Evolutionary conservation across 2,113 vertebrate genomes (phyloP).

Genomic region (Pleuronectes platessa): DNA sequence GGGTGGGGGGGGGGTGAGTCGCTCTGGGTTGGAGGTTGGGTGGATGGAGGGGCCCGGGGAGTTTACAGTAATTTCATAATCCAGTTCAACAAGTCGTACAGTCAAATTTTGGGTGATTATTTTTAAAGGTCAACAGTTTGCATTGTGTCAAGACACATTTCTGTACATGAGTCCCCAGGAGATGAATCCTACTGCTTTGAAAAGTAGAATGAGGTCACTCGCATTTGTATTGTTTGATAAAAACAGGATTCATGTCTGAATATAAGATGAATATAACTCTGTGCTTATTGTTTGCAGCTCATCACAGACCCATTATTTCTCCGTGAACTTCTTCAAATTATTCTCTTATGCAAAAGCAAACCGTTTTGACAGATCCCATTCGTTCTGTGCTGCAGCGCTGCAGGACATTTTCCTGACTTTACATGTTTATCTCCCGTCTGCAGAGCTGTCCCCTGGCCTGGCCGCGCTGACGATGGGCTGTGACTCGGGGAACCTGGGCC

Average conservation of each 20-base stretch:
- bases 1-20: background rate
- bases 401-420: background rate
- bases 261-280: too few relatives aligned
- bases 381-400: background rate
- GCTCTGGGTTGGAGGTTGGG: too few relatives aligned
- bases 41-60: too few relatives aligned
- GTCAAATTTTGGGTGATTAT: background rate
- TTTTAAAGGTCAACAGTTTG: slow-evolving; percentile 6
- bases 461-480: slow-evolving; percentile 73
- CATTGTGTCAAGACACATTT: background rate
- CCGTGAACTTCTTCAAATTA: background rate
- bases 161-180: too few relatives aligned
- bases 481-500: slow-evolving; percentile 69
- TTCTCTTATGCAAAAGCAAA: background rate
- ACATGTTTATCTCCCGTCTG: slow-evolving; percentile 9
- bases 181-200: too few relatives aligned
- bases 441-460: slow-evolving; percentile 75
- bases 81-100: slow-evolving; percentile 16
- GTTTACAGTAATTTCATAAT: slow-evolving; percentile 36
- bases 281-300: background rate
- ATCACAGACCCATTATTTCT: background rate
- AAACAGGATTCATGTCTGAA: too few relatives aligned
- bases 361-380: background rate
- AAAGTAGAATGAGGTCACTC: too few relatives aligned
- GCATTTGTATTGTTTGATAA: too few relatives aligned